These are phyloP conservation scores for Priocnemis perturbator DNA, from an alignment of 2,888 invertebrate species.

Conservation along the genomic window DNA sequence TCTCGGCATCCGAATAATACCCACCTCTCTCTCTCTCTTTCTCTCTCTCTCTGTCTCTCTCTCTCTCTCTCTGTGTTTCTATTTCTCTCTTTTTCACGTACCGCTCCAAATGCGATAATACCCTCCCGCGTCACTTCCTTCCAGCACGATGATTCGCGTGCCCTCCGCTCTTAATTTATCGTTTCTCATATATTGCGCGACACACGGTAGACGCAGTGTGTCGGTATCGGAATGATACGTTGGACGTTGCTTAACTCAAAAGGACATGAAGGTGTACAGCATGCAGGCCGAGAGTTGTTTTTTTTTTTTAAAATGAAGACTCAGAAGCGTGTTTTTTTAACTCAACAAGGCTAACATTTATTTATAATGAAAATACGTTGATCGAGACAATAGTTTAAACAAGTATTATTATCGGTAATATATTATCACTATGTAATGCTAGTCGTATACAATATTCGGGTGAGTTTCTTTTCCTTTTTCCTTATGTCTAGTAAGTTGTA, in stretches of 20 bases:
- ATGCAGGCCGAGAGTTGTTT: conserved; percentile 4
- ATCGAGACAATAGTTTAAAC: conserved; percentile 76
- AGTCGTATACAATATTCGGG: conserved; percentile 75
- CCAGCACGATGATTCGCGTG: no score
- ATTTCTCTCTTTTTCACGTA: conserved; percentile 6
- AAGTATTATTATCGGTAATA: conserved; percentile 75
- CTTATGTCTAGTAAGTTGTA: conserved; percentile 60
- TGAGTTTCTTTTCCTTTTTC: conserved; percentile 59
- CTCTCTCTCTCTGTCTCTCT: conserved; percentile 2
- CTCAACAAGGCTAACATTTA: conserved; percentile 76
- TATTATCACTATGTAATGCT: conserved; percentile 73
- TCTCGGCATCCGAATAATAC: no score
- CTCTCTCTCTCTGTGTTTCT: conserved; percentile 13
- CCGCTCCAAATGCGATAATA: background rate
- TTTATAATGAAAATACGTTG: conserved; percentile 76
- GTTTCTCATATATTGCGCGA: no score
- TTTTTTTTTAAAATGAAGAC: conserved; percentile 15
- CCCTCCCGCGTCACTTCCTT: no score
- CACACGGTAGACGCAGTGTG: no score
- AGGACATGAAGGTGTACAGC: conserved; percentile 49
- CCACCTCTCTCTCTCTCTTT: background rate
- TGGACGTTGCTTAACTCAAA: conserved; percentile 10
- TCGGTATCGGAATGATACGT: no score
- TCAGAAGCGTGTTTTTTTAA: conserved; percentile 63
- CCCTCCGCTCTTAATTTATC: no score